Percentiles rank a stretch among this genome's conserved stretches.
These are phyloP conservation scores for Danaus chrysippus DNA, from an alignment of 2,888 invertebrate species.

Conservation along the genomic window DNA sequence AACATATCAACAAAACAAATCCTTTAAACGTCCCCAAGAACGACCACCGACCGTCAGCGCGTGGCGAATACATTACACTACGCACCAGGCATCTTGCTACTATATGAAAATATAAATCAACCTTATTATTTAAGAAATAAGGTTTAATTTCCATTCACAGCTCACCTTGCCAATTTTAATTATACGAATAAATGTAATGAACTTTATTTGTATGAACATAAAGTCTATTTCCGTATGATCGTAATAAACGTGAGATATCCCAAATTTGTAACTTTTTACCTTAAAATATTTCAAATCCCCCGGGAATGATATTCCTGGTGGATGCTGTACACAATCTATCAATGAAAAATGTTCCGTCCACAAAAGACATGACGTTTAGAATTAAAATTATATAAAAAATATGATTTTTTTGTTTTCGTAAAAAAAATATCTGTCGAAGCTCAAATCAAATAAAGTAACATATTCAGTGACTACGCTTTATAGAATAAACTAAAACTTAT, in stretches of 20 bases:
- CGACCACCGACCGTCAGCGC: conserved; percentile 39
- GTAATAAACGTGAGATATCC: neutral
- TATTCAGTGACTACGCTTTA: too few relatives aligned
- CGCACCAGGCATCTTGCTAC: neutral
- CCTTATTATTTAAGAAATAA: neutral
- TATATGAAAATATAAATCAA: neutral
- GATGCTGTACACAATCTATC: conserved; percentile 21
- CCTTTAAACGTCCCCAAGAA: conserved; percentile 15
- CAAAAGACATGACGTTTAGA: conserved; percentile 19
- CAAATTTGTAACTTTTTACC: neutral
- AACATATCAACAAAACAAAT: neutral
- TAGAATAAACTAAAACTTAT: too few relatives aligned
- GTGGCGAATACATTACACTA: conserved; percentile 34
- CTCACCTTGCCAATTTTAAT: neutral
- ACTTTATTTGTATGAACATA: neutral
- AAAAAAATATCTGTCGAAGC: too few relatives aligned
- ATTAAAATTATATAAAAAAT: neutral
- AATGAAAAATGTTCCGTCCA: conserved; percentile 26
- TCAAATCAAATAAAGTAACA: too few relatives aligned
- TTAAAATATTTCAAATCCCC: conserved; percentile 27
- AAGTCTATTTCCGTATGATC: neutral
- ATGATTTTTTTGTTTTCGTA: neutral
- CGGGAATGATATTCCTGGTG: conserved; percentile 27
- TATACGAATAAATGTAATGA: neutral
- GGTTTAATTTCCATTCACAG: too few relatives aligned